Evolutionary conservation across 2,888 invertebrate species (phyloP), one percentile per base, ranked within the genome.

Genomic region (Polyommatus iphigenia): DNA sequence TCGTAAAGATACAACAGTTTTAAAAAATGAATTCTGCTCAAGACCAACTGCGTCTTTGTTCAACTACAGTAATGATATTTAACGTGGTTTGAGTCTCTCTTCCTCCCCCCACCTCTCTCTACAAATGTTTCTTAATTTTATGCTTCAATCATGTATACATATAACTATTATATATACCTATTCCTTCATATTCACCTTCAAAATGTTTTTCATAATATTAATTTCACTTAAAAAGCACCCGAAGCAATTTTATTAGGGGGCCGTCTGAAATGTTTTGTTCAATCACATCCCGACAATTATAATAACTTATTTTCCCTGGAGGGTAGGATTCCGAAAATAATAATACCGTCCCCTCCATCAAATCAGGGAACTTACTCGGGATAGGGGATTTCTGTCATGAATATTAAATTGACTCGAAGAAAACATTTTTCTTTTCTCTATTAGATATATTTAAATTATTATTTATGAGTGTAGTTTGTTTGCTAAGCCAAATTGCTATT

Each of bases 301-400:
- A 75, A 75, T 29, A 67, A 67, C 67, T 67, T 67, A 50, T 50
- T 29, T 24, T 18, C 54, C 54, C 50, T 24, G 24, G 54, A 29
- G 75, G 24, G 24, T 54, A 18, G 24, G 46, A 54, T 75, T 24
- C 75, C 18, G 20, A 50, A 75, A 75, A 54, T 75, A 73, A 73
- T 46, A 24, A 46, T 20, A 73, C 24, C 32, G n/a, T 72, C 20
- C 15, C 50, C 29, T 20, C 54, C 50, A 20, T 50, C 50, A 32
- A 54, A 75, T 75, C 29, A 7, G 24, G 15, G 18, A 50, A 41
- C 75, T 75, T 50, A 50, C 24, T 1, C 73, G 46, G 20, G 41
- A 50, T 20, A n/a, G 18, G 50, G 75, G 20, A 50, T 24, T 75
- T 75, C 24, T 75, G 75, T 54, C 54, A 75, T 75, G 75, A 75